Evolutionary conservation across 2,113 vertebrate genomes (phyloP).

Genomic region (Stegostoma tigrinum): DNA sequence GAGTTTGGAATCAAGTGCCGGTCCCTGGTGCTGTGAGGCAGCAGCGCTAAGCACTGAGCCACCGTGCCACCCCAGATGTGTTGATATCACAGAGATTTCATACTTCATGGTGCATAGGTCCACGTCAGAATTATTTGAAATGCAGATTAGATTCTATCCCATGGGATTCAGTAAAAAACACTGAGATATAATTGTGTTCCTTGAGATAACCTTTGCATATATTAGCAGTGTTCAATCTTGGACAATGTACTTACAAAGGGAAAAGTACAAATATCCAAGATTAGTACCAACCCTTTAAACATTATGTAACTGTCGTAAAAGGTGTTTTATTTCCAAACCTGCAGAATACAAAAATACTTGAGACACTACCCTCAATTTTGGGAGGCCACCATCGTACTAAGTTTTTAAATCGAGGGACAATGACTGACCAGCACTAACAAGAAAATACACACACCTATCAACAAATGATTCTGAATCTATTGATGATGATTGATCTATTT

Average conservation of each 20-base stretch:
- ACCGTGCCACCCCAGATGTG: no score
- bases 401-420: neutral
- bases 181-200: neutral
- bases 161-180: neutral
- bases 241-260: neutral
- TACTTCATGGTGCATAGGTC: neutral
- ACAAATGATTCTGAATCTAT: neutral
- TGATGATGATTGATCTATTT: no score
- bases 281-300: neutral
- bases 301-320: neutral
- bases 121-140: conserved; percentile 8
- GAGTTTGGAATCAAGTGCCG: no score
- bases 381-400: neutral
- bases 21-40: no score
- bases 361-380: neutral
- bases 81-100: conserved; percentile 11
- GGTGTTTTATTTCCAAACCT: neutral
- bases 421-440: neutral
- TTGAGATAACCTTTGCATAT: conserved; percentile 14
- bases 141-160: conserved; percentile 11
- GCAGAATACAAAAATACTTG: neutral
- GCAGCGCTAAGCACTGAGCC: no score
- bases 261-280: neutral
- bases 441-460: neutral
- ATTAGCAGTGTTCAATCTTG: neutral